Evolutionary conservation across 2,888 invertebrate genomes (phyloP), one percentile per base, ranked within the genome.

Genomic region (Sialis fuliginosa): DNA sequence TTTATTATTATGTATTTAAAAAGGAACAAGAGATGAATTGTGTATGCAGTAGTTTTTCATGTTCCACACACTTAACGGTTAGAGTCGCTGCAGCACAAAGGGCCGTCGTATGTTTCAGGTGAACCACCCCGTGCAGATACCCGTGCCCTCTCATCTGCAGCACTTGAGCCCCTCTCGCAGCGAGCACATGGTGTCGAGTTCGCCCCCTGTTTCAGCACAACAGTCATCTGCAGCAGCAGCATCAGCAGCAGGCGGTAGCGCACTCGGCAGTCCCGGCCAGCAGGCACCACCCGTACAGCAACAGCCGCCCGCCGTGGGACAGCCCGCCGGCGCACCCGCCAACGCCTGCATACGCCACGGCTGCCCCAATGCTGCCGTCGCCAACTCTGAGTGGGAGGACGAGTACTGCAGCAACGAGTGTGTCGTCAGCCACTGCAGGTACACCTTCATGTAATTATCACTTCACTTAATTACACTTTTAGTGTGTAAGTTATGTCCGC

Each of bases 331-430:
- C 49, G 42, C 42, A 54, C 58, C 60, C 51, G 58, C 60, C 48
- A 69, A 67, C 50, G 75, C 81, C 49, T 90, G 89, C 68, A 86
- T 89, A 59, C 81, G 92, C 51, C 83, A 83, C 59, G 91, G 91
- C 54, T 95, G 93, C 67, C 80, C 81, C 52, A 93, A 93, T 68
- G 81, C 81, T 41, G 90, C 92, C 52, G 81, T 91, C 57, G 79
- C 88, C 54, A 91, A 87, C 70, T 81, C 83, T 53, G 91, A 91
- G 67, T 93, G 93, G 93, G 93, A 93, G 65, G 89, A 89, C 63
- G 93, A 93, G 65, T 95, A 92, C 66, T 95, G 93, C 72, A 90
- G 91, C 68, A 92, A 91, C 68, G 91, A 93, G 67, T 95, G 93
- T 69, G 93, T 93, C 53, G 89, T 92, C 63, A 86, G 83, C 65